Evolutionary conservation across 2,888 invertebrate species (phyloP), one percentile per base, ranked within the genome.

Genomic region (Hypena proboscidalis): DNA sequence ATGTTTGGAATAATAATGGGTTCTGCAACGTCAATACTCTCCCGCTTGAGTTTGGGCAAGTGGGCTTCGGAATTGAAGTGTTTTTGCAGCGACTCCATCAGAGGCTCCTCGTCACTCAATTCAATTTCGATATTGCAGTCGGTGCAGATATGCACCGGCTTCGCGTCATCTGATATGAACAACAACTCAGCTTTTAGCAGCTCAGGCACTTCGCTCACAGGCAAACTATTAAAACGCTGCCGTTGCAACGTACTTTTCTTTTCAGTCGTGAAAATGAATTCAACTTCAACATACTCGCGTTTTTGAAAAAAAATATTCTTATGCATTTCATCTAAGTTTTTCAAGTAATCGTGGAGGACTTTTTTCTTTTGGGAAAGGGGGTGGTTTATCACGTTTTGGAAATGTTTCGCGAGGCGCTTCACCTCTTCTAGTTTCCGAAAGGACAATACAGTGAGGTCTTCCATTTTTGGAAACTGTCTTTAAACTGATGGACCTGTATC

Each of bases 211-310:
- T 90, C 90, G 51, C 85, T 86, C 0, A 90, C 83, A 2, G 89
- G 90, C 8, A 90, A 67, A 52, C 90, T 90, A 55, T 90, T 90
- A 42, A 90, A 90, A 2, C 90, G 70, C 53, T 90, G 90, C 11
- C 90, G 51, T 14, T 90, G 90, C 4, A 90, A 46, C 37, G 77
- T 83, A 51, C 86, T 88, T 30, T 89, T 90, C 58, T 90, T 90
- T 48, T 89, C 90, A 1, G 90, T 90, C 0, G 90, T 87, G 51
- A 89, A 88, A 19, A 90, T 89, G 49, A 89, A 90, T 51, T 90
- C 90, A 0, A 90, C 90, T 43, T 89, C 86, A 0, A 88, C 83
- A 2, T 69, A 68, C 1, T 90, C 90, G 1, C 89, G 77, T 46
- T 78, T 81, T 46, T 80, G 80, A 4, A 80, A 58, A 53, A 80